phyloP scores from a whole-genome alignment of 2,888 invertebrate species.

The Xestia xanthographa region DNA sequence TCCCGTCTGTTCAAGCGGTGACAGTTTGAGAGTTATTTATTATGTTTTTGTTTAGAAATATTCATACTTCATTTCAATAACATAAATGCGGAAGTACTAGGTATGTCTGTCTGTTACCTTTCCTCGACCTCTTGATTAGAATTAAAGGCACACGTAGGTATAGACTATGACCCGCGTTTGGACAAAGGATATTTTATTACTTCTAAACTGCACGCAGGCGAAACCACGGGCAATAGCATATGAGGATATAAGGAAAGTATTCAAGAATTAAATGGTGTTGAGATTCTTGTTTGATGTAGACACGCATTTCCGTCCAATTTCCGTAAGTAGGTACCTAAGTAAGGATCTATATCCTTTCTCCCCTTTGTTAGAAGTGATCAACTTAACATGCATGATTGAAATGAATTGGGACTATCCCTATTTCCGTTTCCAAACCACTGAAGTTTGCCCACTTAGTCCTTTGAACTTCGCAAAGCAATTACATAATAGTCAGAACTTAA shows the following conservation, averaged over 20 bases:
- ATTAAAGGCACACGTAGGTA: background rate
- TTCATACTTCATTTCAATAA: background rate
- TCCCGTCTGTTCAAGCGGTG: background rate
- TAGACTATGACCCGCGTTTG: background rate
- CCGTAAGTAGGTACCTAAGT: background rate
- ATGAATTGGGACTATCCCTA: background rate
- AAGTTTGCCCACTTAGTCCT: background rate
- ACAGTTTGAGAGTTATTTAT: conserved; percentile 19
- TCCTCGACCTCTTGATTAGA: background rate
- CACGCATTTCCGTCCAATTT: background rate
- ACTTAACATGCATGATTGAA: background rate
- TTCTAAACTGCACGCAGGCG: background rate
- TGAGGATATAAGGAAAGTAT: background rate
- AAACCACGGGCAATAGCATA: background rate
- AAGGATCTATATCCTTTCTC: background rate
- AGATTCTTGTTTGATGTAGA: background rate
- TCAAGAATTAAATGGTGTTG: background rate
- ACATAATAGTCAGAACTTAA: background rate
- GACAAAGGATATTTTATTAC: background rate
- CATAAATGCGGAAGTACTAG: background rate
- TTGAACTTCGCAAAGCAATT: background rate
- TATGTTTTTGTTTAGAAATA: conserved; percentile 8
- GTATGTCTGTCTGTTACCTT: background rate
- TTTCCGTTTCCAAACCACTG: background rate
- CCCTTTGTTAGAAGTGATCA: background rate